phyloP scores from a whole-genome alignment of 2,888 invertebrate genomes.

The Cecidostiba fungosa region DNA sequence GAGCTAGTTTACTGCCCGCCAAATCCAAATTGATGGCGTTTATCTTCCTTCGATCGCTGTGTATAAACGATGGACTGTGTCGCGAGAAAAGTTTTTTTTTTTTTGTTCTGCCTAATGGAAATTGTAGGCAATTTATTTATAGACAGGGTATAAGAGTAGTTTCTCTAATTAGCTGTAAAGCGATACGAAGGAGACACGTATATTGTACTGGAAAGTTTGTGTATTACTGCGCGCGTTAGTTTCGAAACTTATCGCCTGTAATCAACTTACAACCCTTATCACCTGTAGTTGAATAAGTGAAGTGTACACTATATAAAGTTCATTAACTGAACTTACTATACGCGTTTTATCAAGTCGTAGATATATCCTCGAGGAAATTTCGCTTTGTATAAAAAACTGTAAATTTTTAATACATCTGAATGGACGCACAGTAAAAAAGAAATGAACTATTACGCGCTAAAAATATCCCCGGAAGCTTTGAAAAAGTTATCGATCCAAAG shows the following conservation, averaged over 20 bases:
- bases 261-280: not conserved
- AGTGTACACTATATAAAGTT: not conserved
- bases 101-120: not conserved
- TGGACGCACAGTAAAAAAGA: not conserved
- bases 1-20: not conserved
- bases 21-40: not conserved
- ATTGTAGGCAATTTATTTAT: not conserved
- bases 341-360: not conserved
- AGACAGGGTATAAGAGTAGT: not conserved
- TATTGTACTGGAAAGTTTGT: not conserved
- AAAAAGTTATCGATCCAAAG: conserved; percentile 26
- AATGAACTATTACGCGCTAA: not conserved
- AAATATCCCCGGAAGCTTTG: conserved; percentile 23
- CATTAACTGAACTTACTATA: not conserved
- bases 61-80: not conserved
- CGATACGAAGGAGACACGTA: not conserved
- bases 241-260: not conserved
- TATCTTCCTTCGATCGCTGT: not conserved
- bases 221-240: not conserved
- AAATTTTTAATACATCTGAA: not conserved
- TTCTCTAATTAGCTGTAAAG: not conserved
- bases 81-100: not conserved
- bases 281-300: not conserved
- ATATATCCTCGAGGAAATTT: not conserved
- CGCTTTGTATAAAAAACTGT: no score